Conservation (phyloP, 2,797 vertebrate species). For the Xiphorhynchus erythropygius region DNA sequence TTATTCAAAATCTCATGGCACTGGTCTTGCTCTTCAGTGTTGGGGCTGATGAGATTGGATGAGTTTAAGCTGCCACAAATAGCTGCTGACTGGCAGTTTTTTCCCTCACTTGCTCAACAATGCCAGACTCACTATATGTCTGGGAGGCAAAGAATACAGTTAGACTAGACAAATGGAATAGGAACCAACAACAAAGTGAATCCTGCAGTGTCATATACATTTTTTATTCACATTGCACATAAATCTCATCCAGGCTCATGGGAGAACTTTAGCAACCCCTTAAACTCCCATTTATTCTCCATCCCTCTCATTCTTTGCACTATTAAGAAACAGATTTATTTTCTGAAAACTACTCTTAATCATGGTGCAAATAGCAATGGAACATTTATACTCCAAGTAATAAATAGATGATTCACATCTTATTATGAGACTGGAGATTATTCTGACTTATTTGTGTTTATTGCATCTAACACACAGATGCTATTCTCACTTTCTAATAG, state of each 20-base stretch:
- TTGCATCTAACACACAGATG: neutral
- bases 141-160: slow-evolving; percentile 33
- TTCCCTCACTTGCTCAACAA: neutral
- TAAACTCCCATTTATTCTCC: slow-evolving; percentile 49
- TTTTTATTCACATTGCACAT: slow-evolving; percentile 55
- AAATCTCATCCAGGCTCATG: slow-evolving; percentile 50
- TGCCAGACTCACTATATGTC: slow-evolving; percentile 30
- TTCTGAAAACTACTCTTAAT: slow-evolving; percentile 49
- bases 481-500: neutral
- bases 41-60: slow-evolving; percentile 14
- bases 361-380: slow-evolving; percentile 48
- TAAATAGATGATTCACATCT: slow-evolving; percentile 38
- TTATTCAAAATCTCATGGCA: neutral
- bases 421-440: neutral
- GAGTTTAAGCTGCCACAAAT: slow-evolving; percentile 40
- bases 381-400: slow-evolving; percentile 46
- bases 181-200: slow-evolving; percentile 44
- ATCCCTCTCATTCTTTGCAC: slow-evolving; percentile 45
- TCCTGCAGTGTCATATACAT: slow-evolving; percentile 27
- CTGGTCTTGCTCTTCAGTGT: neutral
- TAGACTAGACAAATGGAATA: slow-evolving; percentile 45
- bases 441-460: slow-evolving; percentile 32
- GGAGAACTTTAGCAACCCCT: slow-evolving; percentile 41
- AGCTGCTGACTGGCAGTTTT: slow-evolving; percentile 44
- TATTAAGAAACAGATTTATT: slow-evolving; percentile 60